A percentile compares a stretch with the other conserved stretches of the same genome.
phyloP scores from a whole-genome alignment of 2,113 vertebrate species.

The Silurus asotus region DNA sequence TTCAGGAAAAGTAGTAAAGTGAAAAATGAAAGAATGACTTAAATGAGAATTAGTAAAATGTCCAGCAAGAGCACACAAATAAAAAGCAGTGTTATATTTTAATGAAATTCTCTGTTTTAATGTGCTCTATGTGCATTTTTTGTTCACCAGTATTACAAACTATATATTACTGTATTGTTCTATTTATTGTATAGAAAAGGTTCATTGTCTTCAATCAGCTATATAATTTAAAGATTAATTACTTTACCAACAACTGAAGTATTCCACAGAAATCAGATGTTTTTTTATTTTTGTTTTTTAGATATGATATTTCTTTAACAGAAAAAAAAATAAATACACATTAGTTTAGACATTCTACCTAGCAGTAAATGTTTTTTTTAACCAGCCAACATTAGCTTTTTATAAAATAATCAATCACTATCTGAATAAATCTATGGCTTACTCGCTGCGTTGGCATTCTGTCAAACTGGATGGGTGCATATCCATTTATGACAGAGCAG shows the following conservation, averaged over 20 bases:
- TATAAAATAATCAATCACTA: neutral
- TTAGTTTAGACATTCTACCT: neutral
- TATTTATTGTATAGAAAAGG: neutral
- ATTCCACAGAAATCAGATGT: neutral
- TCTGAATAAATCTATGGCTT: conserved; percentile 25
- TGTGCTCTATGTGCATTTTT: neutral
- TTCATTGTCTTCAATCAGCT: too few relatives aligned
- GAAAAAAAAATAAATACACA: neutral
- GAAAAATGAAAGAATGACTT: neutral
- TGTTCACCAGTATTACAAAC: neutral
- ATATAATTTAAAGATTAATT: neutral
- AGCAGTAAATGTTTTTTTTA: neutral
- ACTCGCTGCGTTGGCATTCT: conserved; percentile 26
- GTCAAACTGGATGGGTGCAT: neutral
- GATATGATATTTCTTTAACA: neutral
- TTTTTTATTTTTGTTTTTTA: neutral
- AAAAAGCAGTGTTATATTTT: neutral
- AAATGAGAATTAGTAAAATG: neutral
- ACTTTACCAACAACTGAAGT: neutral
- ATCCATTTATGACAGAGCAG: conserved; percentile 53
- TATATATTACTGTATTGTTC: too few relatives aligned
- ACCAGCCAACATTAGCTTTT: neutral
- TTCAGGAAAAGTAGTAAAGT: neutral
- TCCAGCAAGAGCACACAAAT: neutral
- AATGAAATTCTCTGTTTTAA: neutral